A percentile compares a stretch with the other conserved stretches of the same genome.
Evolutionary conservation across 2,888 invertebrate species (phyloP).

Genomic region (Rosalia funebris): DNA sequence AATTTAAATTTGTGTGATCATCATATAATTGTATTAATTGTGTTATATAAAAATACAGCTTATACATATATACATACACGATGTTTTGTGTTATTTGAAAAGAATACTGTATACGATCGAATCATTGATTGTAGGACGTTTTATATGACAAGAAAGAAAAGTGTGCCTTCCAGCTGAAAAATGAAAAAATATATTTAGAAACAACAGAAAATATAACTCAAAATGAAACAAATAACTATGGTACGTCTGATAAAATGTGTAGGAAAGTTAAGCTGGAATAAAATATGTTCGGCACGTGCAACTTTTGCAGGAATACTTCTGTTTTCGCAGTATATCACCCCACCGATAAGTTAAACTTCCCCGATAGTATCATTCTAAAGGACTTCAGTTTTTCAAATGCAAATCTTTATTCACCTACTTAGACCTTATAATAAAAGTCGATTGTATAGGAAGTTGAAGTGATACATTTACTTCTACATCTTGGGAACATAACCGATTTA

Average conservation of each 20-base stretch:
- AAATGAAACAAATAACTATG: constrained; percentile 10
- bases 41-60: too few relatives aligned
- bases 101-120: too few relatives aligned
- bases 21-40: too few relatives aligned
- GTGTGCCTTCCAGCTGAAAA: too few relatives aligned
- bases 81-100: too few relatives aligned
- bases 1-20: too few relatives aligned
- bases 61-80: too few relatives aligned
- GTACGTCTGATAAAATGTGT: constrained; percentile 15
- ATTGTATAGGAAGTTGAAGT: not conserved
- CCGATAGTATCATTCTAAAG: constrained; percentile 22
- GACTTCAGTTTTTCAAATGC: constrained; percentile 23
- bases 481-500: too few relatives aligned
- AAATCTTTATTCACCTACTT: constrained; percentile 20
- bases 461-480: too few relatives aligned
- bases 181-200: too few relatives aligned
- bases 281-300: constrained; percentile 25
- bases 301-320: constrained; percentile 20
- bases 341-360: constrained; percentile 19
- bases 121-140: too few relatives aligned
- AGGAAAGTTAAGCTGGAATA: constrained; percentile 17
- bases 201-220: constrained; percentile 12
- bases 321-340: constrained; percentile 24
- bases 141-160: too few relatives aligned
- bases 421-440: not conserved